Evolutionary conservation across 2,888 invertebrate species (phyloP).

Genomic region (Bursaphelenchus okinawaensis): DNA sequence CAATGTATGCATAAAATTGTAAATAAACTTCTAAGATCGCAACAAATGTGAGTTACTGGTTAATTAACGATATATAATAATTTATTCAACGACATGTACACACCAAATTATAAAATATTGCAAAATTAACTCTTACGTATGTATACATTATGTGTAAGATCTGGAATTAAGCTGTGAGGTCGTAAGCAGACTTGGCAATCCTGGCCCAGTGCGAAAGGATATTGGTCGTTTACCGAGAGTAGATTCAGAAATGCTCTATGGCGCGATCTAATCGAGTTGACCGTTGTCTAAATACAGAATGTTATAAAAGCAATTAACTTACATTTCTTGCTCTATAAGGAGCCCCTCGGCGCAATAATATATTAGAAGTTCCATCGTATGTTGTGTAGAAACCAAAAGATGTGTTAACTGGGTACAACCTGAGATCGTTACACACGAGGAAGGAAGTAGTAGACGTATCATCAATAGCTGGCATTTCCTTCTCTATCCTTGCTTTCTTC

Average conservation of each 20-base stretch:
- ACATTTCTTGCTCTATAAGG: constrained; percentile 7
- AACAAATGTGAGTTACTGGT: too few relatives aligned
- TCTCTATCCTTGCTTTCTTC: not conserved
- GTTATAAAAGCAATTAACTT: not conserved
- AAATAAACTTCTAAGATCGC: not conserved
- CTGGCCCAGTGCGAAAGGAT: not conserved
- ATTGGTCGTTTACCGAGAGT: not conserved
- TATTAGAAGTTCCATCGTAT: not conserved
- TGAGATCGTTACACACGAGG: constrained; percentile 8
- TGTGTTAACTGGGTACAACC: not conserved
- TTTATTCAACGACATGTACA: not conserved
- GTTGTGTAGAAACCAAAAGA: constrained; percentile 4
- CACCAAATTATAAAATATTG: not conserved
- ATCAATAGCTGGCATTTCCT: not conserved
- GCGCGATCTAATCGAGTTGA: not conserved
- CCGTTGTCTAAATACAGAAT: not conserved
- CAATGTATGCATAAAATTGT: constrained; percentile 37
- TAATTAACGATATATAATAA: too few relatives aligned
- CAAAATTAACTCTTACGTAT: not conserved
- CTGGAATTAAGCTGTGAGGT: not conserved
- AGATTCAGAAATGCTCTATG: not conserved
- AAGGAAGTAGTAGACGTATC: constrained; percentile 2
- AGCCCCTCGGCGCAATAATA: constrained; percentile 8
- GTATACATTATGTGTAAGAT: not conserved
- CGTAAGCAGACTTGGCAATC: not conserved